phyloP scores from a whole-genome alignment of 2,797 vertebrate species.

The Lemur catta region DNA sequence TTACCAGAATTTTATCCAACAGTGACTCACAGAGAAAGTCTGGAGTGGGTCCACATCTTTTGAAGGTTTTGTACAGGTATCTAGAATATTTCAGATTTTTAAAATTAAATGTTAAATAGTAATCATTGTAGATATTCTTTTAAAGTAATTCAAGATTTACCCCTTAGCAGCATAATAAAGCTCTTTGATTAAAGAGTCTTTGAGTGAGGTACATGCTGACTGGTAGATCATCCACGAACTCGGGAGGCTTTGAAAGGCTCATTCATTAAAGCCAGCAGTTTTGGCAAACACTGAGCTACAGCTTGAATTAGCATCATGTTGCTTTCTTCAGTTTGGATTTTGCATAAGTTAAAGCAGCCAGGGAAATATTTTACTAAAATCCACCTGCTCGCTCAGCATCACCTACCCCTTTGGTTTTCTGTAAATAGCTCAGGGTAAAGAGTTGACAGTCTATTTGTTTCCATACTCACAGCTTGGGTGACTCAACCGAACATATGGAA shows the following conservation, averaged over 20 bases:
- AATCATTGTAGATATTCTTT: constrained; percentile 42
- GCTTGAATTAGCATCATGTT: constrained; percentile 69
- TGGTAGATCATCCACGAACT: not conserved
- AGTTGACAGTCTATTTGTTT: constrained; percentile 27
- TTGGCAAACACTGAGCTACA: constrained; percentile 68
- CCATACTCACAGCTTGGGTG: constrained; percentile 45
- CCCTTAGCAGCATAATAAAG: constrained; percentile 27
- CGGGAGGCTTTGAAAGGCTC: constrained; percentile 58
- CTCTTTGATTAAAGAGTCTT: constrained; percentile 34
- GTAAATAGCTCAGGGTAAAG: constrained; percentile 61
- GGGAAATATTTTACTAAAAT: constrained; percentile 70
- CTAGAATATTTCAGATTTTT: not conserved
- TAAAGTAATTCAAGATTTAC: constrained; percentile 37
- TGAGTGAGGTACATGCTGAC: constrained; percentile 11
- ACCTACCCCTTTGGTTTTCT: constrained; percentile 54
- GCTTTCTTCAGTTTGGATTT: constrained; percentile 66
- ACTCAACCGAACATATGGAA: constrained; percentile 53
- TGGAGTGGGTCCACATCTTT: not conserved
- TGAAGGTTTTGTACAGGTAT: not conserved
- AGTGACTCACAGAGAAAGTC: not conserved
- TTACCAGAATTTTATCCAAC: constrained; percentile 23
- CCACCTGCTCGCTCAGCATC: constrained; percentile 70
- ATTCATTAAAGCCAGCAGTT: constrained; percentile 72
- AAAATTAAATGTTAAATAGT: constrained; percentile 39
- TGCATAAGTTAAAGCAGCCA: constrained; percentile 58